These are phyloP conservation scores for Megaleporinus macrocephalus DNA, from an alignment of 2,113 vertebrate genomes.

Conservation along the genomic window DNA sequence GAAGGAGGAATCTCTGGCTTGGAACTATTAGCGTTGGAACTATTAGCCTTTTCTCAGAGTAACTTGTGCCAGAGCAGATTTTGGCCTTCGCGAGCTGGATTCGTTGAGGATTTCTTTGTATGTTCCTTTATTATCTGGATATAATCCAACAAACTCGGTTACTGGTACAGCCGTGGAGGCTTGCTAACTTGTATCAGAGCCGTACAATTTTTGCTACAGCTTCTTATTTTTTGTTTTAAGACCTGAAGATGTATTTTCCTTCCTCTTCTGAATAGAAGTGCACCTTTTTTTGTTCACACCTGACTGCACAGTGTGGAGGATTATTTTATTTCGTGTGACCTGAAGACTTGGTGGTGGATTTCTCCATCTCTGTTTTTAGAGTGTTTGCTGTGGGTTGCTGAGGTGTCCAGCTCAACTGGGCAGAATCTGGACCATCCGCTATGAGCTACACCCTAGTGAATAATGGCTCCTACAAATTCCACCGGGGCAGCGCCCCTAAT, in stretches of 20 bases:
- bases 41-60: neutral
- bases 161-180: no score
- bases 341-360: slow-evolving; percentile 28
- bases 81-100: slow-evolving; percentile 20
- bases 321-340: neutral
- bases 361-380: slow-evolving; percentile 21
- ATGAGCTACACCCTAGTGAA: slow-evolving; percentile 70
- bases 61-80: neutral
- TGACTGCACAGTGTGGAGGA: neutral
- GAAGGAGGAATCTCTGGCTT: slow-evolving; percentile 10
- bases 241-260: neutral
- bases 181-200: neutral
- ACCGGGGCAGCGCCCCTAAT: slow-evolving; percentile 72
- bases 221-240: neutral
- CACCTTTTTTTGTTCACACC: no score
- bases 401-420: slow-evolving; percentile 31
- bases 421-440: neutral
- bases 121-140: slow-evolving; percentile 27
- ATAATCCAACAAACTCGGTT: neutral
- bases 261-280: neutral
- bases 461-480: slow-evolving; percentile 54
- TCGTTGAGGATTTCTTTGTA: slow-evolving; percentile 15
- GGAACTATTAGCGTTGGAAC: neutral
- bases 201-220: neutral
- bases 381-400: neutral